A percentile compares a stretch with the other conserved stretches of the same genome.
These are phyloP conservation scores for Ganaspis sp. DNA, from an alignment of 1,140 invertebrate genomes.

Conservation along the genomic window DNA sequence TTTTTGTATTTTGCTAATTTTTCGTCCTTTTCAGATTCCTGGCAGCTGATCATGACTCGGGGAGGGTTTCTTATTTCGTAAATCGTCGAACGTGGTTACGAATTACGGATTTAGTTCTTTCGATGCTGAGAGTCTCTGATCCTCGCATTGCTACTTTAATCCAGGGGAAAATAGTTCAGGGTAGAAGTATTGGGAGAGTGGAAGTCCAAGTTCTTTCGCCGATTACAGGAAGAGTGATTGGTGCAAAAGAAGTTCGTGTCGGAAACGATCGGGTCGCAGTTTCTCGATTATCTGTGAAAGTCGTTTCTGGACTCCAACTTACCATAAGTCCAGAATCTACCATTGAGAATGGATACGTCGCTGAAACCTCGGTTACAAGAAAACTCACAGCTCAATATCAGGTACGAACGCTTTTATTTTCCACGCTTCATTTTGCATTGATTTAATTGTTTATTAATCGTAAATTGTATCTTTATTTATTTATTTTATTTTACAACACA, in stretches of 20 bases:
- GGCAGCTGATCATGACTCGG: conserved; percentile 93
- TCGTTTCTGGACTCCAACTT: conserved; percentile 93
- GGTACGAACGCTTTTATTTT: conserved; percentile 74
- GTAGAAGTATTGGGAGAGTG: conserved; percentile 90
- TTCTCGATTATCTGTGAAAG: conserved; percentile 87
- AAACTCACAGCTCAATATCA: conserved; percentile 95
- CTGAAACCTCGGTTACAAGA: conserved; percentile 90
- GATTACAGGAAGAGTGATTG: conserved; percentile 93
- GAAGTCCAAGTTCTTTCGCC: conserved; percentile 96
- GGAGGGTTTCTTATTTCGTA: conserved; percentile 91
- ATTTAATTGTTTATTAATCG: no score
- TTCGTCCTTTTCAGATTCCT: conserved; percentile 84
- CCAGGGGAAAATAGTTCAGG: conserved; percentile 88
- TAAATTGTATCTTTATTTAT: no score
- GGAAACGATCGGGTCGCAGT: conserved; percentile 93
- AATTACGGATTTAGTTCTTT: conserved; percentile 92
- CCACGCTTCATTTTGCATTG: no score
- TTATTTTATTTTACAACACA: no score
- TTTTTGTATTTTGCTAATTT: neutral
- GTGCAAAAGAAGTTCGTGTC: conserved; percentile 92
- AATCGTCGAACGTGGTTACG: conserved; percentile 90
- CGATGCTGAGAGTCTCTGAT: conserved; percentile 90
- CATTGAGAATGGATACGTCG: conserved; percentile 92
- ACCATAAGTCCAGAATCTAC: conserved; percentile 90
- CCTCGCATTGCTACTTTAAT: conserved; percentile 90